These are phyloP conservation scores for Rhinogobio ventralis DNA, from an alignment of 2,797 vertebrate genomes.

Conservation along the genomic window DNA sequence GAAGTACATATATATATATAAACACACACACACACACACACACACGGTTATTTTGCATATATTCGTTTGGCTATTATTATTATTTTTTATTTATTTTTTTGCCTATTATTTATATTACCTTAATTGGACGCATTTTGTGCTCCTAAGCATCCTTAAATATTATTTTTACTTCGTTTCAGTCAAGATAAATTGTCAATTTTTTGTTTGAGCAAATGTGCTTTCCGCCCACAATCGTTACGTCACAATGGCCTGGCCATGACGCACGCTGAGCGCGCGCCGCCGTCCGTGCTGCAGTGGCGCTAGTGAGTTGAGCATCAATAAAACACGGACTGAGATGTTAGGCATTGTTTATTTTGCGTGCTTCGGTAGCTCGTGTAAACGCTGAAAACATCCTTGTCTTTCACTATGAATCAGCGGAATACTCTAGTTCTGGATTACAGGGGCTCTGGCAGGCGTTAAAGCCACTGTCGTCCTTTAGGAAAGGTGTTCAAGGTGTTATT, in stretches of 20 bases:
- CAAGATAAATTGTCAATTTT: neutral
- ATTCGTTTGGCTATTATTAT: neutral
- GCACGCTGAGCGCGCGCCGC: constrained; percentile 58
- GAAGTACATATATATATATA: no score
- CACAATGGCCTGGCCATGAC: constrained; percentile 59
- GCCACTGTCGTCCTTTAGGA: neutral
- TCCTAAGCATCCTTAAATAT: no score
- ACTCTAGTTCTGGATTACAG: neutral
- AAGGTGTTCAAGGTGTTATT: neutral
- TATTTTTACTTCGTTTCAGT: neutral
- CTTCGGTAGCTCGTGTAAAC: constrained; percentile 5
- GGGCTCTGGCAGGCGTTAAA: no score
- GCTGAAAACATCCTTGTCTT: neutral
- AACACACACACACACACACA: no score
- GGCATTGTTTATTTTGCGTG: constrained; percentile 62
- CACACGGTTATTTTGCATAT: neutral
- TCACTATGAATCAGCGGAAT: neutral
- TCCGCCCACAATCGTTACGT: constrained; percentile 66
- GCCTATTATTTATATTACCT: no score
- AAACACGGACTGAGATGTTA: constrained; percentile 1
- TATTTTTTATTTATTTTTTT: no score
- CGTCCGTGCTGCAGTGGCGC: constrained; percentile 58
- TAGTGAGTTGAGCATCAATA: constrained; percentile 31
- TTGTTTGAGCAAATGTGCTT: constrained; percentile 1
- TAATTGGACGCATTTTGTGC: neutral